A percentile compares a stretch with the other conserved stretches of the same genome.
phyloP scores from a whole-genome alignment of 2,888 invertebrate species.

The Ceramica pisi region DNA sequence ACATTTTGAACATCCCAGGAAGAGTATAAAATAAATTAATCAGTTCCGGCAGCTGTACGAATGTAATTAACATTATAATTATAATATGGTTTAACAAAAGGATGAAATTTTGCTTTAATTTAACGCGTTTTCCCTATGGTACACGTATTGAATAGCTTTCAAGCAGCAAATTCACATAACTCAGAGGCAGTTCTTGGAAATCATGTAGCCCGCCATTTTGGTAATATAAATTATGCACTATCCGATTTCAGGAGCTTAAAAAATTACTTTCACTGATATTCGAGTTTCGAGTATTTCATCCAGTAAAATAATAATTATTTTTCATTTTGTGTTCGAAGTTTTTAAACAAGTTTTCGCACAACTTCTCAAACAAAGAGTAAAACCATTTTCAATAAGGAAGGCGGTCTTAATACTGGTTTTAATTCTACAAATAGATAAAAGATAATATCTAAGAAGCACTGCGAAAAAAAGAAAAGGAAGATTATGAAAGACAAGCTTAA shows the following conservation, averaged over 20 bases:
- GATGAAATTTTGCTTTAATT: neutral
- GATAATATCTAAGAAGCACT: slow-evolving; percentile 74
- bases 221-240: neutral
- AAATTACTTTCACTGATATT: neutral
- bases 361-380: slow-evolving; percentile 16
- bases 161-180: neutral
- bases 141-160: neutral
- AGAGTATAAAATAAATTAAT: too few relatives aligned
- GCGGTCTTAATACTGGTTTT: slow-evolving; percentile 62
- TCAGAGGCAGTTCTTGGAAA: neutral
- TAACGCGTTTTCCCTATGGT: neutral
- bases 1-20: too few relatives aligned
- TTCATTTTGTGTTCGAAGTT: neutral
- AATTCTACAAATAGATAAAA: slow-evolving; percentile 78
- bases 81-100: too few relatives aligned
- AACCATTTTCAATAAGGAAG: slow-evolving; percentile 43
- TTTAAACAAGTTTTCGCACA: neutral
- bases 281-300: neutral
- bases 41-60: too few relatives aligned
- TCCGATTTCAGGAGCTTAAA: neutral
- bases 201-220: neutral
- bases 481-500: slow-evolving; percentile 80
- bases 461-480: slow-evolving; percentile 75
- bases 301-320: neutral
- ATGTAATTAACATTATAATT: too few relatives aligned